Percentiles rank a stretch among this genome's conserved stretches.
phyloP scores from a whole-genome alignment of 2,888 invertebrate genomes.

The Drosophila meridiana region DNA sequence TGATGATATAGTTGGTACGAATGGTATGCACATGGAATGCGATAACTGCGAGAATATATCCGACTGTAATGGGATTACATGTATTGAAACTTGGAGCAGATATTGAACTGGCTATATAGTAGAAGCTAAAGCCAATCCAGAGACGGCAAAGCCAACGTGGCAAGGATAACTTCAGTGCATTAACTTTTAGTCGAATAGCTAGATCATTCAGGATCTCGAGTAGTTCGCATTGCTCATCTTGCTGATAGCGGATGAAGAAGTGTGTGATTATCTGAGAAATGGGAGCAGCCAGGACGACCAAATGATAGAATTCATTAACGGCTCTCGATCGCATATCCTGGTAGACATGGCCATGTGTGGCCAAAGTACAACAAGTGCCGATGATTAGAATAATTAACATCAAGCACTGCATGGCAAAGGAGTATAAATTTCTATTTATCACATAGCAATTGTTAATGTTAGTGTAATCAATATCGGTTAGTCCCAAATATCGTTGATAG shows the following conservation, averaged over 20 bases:
- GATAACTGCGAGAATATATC: not conserved
- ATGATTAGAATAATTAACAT: not conserved
- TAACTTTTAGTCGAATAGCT: conserved; percentile 18
- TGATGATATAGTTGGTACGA: conserved; percentile 28
- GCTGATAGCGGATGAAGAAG: conserved; percentile 30
- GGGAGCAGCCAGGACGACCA: not conserved
- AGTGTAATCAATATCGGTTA: conserved; percentile 38
- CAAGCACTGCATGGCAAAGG: conserved; percentile 3
- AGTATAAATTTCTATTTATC: conserved; percentile 9
- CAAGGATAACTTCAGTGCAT: conserved; percentile 12
- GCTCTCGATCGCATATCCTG: conserved; percentile 14
- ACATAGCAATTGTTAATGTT: conserved; percentile 8
- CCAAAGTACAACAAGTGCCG: not conserved
- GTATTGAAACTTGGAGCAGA: no score
- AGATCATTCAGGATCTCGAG: conserved; percentile 14
- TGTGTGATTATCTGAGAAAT: conserved; percentile 10
- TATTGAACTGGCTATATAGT: not conserved
- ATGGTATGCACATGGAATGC: not conserved
- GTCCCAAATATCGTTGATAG: conserved; percentile 42
- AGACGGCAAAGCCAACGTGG: conserved; percentile 28
- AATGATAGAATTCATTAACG: not conserved
- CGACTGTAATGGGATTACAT: not conserved
- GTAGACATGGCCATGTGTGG: not conserved
- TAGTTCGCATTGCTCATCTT: conserved; percentile 22
- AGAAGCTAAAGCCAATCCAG: conserved; percentile 22